Base-by-base conservation (phyloP, 2,797 vertebrate genomes). In the Alectoris magna region DNA sequence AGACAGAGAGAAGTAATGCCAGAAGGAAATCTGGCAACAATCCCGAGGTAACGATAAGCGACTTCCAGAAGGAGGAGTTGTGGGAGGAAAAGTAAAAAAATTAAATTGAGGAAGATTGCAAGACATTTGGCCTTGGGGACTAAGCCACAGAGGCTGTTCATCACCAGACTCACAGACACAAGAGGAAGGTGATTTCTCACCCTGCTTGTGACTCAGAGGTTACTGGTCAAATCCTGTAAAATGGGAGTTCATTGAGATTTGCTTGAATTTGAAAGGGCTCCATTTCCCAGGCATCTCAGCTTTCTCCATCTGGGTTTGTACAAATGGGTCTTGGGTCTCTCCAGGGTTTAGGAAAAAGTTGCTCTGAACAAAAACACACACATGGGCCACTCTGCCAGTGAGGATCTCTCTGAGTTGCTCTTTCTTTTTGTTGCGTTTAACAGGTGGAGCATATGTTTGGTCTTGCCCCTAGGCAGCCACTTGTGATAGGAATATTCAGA, bases 271-370 rank as follows among this genome's bases (percentile, higher is more conserved):
- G 72, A 90, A 87, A 92, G 27, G 39, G 49, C 27, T 95, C 41
- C 1, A 51, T 95, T 96, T 94, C 87, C 46, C 94, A 92, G 81
- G 69, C 81, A 75, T 77, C 92, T 94, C 72, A 66, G 23, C 66
- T 93, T 94, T 96, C 91, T 91, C 41, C 72, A 80, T 87, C 83
- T 94, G 69, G 82, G 64, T 94, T 93, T 94, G 84, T 63, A 87
- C 58, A 91, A 91, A 75, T 66, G 62, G 69, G 55, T 60, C 76
- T 67, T 43, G 27, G 46, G 49, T 87, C 87, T 87, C 66, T 72
- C 87, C 15, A 72, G 66, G 55, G 60, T n/a, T 87, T 79, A 91
- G 68, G 49, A 81, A 78, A 82, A 83, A 66, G n/a, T 77, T 90
- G 7, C 49, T 92, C 78, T 67, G 4, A 66, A 75, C 7, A 48